Evolutionary conservation across 2,797 vertebrate species (phyloP).

Genomic region (Peromyscus melanophrys): DNA sequence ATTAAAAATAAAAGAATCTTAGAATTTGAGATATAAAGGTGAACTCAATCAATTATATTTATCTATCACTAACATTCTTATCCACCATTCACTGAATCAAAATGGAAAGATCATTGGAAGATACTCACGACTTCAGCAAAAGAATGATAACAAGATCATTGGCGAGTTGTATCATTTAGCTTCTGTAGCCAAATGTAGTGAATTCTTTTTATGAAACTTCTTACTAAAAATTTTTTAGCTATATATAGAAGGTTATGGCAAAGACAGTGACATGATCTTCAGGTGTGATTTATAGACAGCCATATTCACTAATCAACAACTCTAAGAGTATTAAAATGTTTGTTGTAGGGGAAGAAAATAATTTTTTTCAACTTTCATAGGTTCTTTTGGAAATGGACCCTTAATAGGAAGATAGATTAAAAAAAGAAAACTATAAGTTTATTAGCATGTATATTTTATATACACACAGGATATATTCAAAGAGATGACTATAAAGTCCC

Average conservation of each 20-base stretch:
- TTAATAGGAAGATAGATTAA: neutral
- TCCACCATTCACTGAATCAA: neutral
- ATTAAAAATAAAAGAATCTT: constrained; percentile 20
- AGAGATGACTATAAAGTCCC: neutral
- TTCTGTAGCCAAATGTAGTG: neutral
- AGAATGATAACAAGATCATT: neutral
- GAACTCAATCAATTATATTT: constrained; percentile 48
- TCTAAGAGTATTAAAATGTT: neutral
- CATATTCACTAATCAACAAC: neutral
- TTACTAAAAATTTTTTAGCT: neutral
- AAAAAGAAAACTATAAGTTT: neutral
- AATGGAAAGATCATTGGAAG: neutral
- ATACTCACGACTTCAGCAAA: neutral
- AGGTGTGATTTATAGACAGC: neutral
- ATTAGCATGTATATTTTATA: neutral
- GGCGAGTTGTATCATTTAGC: neutral
- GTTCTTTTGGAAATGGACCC: neutral
- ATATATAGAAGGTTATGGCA: neutral
- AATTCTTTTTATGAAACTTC: neutral
- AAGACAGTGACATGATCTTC: neutral
- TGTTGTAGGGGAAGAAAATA: neutral
- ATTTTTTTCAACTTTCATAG: neutral
- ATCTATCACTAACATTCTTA: constrained; percentile 1
- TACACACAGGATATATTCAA: neutral
- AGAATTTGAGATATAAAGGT: neutral